Conservation (phyloP, 1,140 invertebrate genomes). For the Drosophila kepulauana region DNA sequence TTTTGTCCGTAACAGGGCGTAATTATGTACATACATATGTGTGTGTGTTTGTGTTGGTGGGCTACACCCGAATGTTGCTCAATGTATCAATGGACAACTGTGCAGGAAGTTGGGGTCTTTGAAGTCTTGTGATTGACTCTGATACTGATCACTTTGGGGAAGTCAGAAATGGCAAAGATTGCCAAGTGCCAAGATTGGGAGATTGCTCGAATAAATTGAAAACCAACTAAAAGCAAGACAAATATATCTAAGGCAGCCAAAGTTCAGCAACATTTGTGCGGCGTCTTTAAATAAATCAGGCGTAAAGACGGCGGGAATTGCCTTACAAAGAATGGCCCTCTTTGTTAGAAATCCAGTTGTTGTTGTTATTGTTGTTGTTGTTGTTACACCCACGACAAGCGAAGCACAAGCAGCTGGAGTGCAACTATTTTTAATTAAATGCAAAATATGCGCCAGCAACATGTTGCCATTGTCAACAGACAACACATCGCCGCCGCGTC, state of each 20-base stretch:
- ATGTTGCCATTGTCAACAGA: slow-evolving; percentile 41
- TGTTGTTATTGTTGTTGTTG: slow-evolving; percentile 32
- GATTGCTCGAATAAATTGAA: background rate
- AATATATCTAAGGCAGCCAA: slow-evolving; percentile 61
- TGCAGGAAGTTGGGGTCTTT: slow-evolving; percentile 60
- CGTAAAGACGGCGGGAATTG: slow-evolving; percentile 46
- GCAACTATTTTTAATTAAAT: slow-evolving; percentile 77
- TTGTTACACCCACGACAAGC: slow-evolving; percentile 61
- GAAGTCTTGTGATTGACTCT: slow-evolving; percentile 44
- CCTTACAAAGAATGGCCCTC: slow-evolving; percentile 64
- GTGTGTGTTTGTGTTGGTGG: slow-evolving; percentile 23
- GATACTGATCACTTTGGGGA: slow-evolving; percentile 14
- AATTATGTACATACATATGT: slow-evolving; percentile 45
- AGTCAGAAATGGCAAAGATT: slow-evolving; percentile 29
- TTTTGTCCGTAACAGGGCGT: slow-evolving; percentile 66
- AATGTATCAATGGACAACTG: slow-evolving; percentile 19
- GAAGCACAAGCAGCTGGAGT: slow-evolving; percentile 64
- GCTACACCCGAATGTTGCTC: slow-evolving; percentile 53
- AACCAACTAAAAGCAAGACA: slow-evolving; percentile 27
- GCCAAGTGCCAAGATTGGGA: background rate
- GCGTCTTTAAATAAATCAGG: slow-evolving; percentile 77
- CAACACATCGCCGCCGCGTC: slow-evolving; percentile 1
- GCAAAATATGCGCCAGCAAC: slow-evolving; percentile 66
- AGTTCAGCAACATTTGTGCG: slow-evolving; percentile 78
- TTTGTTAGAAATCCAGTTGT: slow-evolving; percentile 51